These are phyloP conservation scores for Phyllostomus discolor DNA, from an alignment of 2,113 vertebrate genomes.

Conservation along the genomic window DNA sequence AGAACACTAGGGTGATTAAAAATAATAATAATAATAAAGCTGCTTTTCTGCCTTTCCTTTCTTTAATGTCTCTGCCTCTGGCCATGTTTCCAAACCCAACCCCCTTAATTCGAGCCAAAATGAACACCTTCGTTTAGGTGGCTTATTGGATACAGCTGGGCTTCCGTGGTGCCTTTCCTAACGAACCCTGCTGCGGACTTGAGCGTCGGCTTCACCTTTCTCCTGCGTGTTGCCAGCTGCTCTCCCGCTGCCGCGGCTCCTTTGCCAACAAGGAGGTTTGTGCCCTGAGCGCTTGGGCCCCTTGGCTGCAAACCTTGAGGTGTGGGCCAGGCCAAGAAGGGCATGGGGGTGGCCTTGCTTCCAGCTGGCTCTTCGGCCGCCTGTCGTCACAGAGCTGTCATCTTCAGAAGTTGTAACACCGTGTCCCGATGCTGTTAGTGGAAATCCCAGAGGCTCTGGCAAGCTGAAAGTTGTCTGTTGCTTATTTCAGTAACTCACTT, in stretches of 20 bases:
- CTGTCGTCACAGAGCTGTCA: not conserved
- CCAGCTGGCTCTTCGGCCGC: not conserved
- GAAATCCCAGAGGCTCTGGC: not conserved
- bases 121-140: accelerated
- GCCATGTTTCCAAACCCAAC: not conserved
- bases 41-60: not conserved
- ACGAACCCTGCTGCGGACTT: accelerated
- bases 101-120: accelerated
- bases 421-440: not conserved
- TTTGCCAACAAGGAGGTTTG: not conserved
- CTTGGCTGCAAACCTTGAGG: not conserved
- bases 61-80: not conserved
- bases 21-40: not conserved
- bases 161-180: no score
- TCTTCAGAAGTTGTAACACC: not conserved
- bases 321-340: accelerated
- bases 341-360: accelerated
- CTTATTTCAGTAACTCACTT: not conserved
- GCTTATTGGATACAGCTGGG: no score
- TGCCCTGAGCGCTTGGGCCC: accelerated
- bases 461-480: not conserved
- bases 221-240: accelerated
- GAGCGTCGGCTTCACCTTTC: accelerated
- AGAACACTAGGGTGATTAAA: not conserved
- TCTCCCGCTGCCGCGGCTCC: not conserved